Conservation (phyloP, 1,140 invertebrate genomes). For the Prorops nasuta region DNA sequence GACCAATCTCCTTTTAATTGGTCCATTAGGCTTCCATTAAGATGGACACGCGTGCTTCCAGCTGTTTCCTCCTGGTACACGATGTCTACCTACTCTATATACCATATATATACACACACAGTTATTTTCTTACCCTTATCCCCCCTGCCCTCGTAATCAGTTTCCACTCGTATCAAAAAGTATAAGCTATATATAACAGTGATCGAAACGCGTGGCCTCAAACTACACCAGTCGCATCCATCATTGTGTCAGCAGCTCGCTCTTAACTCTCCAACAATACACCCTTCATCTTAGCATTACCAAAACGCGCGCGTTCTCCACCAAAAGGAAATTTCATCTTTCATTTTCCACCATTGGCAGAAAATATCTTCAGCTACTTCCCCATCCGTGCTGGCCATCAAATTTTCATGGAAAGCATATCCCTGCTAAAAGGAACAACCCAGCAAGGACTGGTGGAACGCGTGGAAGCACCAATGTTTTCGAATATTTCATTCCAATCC, state of each 20-base stretch:
- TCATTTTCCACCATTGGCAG: too few species aligned
- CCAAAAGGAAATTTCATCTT: too few species aligned
- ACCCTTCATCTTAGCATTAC: too few species aligned
- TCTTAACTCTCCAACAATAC: too few species aligned
- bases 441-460: background rate
- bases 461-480: too few species aligned
- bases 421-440: background rate
- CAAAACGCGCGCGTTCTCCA: too few species aligned
- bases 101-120: background rate
- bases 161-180: background rate
- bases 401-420: background rate
- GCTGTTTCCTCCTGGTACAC: background rate
- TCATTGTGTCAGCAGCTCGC: too few species aligned
- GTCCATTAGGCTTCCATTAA: conserved; percentile 38
- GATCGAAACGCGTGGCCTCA: background rate
- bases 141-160: background rate
- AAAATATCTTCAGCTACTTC: too few species aligned
- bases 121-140: background rate
- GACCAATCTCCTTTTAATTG: conserved; percentile 42
- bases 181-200: background rate
- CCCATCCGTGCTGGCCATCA: background rate
- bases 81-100: background rate
- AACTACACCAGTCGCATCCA: too few species aligned
- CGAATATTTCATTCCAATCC: conserved; percentile 14
- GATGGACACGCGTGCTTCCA: conserved; percentile 14